These are phyloP conservation scores for Astreopora myriophthalma DNA, from an alignment of 64 coral and sea anemone species.

Conservation along the genomic window DNA sequence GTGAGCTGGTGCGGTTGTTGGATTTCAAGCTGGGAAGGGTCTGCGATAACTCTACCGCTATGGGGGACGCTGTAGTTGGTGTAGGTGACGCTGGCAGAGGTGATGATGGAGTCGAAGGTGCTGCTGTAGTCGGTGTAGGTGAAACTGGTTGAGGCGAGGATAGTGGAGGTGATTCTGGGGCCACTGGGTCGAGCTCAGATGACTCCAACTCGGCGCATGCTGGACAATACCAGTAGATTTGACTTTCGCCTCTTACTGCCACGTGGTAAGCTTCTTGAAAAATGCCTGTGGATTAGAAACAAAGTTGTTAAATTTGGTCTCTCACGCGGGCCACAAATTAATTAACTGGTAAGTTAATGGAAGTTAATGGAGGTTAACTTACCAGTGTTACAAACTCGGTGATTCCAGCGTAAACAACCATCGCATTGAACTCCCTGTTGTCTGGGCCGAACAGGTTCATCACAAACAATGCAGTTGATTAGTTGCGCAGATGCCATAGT, in stretches of 20 bases:
- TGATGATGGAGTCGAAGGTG: too few relatives aligned
- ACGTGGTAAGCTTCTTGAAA: constrained; percentile 1
- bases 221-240: background rate
- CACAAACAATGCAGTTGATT: background rate
- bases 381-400: constrained; percentile 2
- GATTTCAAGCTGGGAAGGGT: constrained; percentile 1
- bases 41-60: constrained; percentile 2
- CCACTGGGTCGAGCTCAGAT: background rate
- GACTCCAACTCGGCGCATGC: background rate
- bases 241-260: background rate
- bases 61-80: background rate
- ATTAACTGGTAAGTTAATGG: background rate
- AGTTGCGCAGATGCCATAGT: too few relatives aligned
- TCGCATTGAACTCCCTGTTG: background rate
- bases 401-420: background rate
- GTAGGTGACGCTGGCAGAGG: background rate
- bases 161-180: background rate
- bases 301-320: background rate
- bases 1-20: background rate
- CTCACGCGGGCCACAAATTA: background rate
- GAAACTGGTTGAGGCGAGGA: background rate
- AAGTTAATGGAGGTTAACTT: constrained; percentile 1
- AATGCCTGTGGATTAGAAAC: background rate
- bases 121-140: too few relatives aligned
- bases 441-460: background rate